Evolutionary conservation across 2,797 vertebrate species (phyloP), one percentile per base, ranked within the genome.

Genomic region (Chrosomus eos): DNA sequence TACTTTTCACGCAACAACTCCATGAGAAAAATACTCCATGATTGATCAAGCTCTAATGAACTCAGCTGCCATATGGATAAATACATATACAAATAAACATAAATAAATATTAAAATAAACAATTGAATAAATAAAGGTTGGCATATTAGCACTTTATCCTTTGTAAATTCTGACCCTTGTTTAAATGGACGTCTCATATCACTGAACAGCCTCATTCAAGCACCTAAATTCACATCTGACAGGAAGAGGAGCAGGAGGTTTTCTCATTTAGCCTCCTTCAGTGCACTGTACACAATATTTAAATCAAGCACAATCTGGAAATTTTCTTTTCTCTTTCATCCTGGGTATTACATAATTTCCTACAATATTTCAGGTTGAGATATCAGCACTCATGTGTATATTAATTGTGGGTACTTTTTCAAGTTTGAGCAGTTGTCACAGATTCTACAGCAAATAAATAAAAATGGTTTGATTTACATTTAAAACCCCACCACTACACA

Each of bases 1-100:
- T 83, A 88, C 89, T 71, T 86, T 68, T 38, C 8, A 40, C 40
- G 88, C 88, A 88, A 80, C 81, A 90, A 87, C 78, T 80, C 51
- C 85, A 40, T 85, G 36, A 51, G 86, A 86, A 89, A 88, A 84
- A 16, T 28, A 64, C 0, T 64, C 14, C 60, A 31, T 16, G 4
- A 64, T 1, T 87, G 82, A 89, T 89, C 90, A 88, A 87, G 48
- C 89, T 90, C 72, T 89, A 26, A 87, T n/a, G 89, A 87, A 92
- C 85, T 92, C 90, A 94, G 92, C 94, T 93, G 93, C 93, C 92
- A 90, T 91, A 93, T 94, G 91, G 95, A 95, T 95, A 95, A 95
- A 95, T 93, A 64, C 48, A 60, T 36, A 79, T 45, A 62, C 40
- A 76, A 72, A 94, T 74, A 91, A 92, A 92, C 89, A 95, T 95